Conservation (phyloP, 2,113 vertebrate genomes). For the Leptobrachium leishanense region DNA sequence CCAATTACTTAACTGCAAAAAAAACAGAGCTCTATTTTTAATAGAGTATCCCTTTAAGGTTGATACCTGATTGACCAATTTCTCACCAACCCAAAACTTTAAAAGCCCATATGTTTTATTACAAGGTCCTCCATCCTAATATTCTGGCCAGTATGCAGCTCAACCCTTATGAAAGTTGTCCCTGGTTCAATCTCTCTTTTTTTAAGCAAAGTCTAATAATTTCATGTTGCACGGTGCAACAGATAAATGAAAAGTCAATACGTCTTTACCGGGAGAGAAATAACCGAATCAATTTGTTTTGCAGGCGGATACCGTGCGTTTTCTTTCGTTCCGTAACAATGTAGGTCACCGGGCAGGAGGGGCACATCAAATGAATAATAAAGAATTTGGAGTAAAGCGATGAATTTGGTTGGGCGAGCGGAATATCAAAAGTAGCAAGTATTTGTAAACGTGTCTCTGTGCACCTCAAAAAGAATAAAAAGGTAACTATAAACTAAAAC, state of each 20-base stretch:
- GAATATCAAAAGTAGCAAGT: conserved; percentile 11
- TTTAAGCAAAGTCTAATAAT: neutral
- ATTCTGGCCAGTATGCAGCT: no score
- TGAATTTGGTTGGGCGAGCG: neutral
- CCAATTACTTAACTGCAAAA: no score
- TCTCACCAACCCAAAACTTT: no score
- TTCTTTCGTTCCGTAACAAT: neutral
- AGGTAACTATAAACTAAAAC: conserved; percentile 3
- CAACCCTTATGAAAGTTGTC: no score
- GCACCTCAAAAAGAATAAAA: neutral
- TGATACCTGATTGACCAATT: no score
- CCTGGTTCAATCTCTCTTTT: neutral
- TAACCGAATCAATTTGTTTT: conserved; percentile 3
- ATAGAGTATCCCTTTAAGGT: no score
- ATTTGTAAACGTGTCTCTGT: conserved; percentile 12
- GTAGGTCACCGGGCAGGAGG: neutral
- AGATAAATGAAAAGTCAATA: conserved; percentile 13
- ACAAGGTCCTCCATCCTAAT: no score
- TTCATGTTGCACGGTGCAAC: neutral
- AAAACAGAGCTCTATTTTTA: no score
- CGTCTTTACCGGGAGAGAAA: neutral
- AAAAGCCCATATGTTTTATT: no score
- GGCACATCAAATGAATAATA: neutral
- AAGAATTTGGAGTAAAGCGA: neutral
- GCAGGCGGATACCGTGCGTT: neutral